A percentile compares a stretch with the other conserved stretches of the same genome.
Conservation (phyloP, 2,888 invertebrate species). For the Serrognathus titanus region DNA sequence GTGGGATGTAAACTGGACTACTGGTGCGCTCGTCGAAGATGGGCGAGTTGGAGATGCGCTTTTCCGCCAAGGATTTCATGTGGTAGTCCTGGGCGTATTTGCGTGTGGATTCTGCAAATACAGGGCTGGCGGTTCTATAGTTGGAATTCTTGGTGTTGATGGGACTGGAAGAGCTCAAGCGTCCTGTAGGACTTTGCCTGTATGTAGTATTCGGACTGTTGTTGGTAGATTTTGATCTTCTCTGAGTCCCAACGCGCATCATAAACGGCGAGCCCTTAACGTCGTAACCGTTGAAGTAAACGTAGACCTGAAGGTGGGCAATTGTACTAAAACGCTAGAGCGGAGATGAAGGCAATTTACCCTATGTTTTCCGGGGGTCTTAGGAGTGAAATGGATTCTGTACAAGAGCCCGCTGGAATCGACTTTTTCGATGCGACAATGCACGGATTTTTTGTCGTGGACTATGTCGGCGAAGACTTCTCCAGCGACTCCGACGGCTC, state of each 20-base stretch:
- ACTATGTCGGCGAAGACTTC: conserved; percentile 88
- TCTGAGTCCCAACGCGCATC: conserved; percentile 76
- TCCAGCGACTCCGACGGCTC: conserved; percentile 79
- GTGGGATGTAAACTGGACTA: conserved; percentile 37
- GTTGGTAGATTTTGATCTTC: conserved; percentile 57
- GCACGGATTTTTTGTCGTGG: conserved; percentile 81
- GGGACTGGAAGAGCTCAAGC: conserved; percentile 40
- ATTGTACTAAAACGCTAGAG: background rate
- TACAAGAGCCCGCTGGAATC: conserved; percentile 66
- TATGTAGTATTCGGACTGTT: conserved; percentile 46
- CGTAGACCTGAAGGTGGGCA: conserved; percentile 63
- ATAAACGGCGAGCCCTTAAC: conserved; percentile 86
- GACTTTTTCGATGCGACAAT: conserved; percentile 76
- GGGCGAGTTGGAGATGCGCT: conserved; percentile 39
- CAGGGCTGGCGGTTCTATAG: conserved; percentile 32
- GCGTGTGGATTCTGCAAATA: conserved; percentile 26
- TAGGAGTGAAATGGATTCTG: conserved; percentile 74
- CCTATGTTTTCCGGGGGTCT: conserved; percentile 74
- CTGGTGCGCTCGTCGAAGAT: conserved; percentile 35
- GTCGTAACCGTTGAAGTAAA: conserved; percentile 88
- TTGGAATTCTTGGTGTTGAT: conserved; percentile 32
- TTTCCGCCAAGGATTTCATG: conserved; percentile 37
- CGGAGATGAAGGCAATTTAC: conserved; percentile 43
- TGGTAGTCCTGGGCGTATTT: conserved; percentile 43
- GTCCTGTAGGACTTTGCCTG: conserved; percentile 43